Base-by-base conservation (phyloP, 2,888 invertebrate species). In the Drosophila dives region DNA sequence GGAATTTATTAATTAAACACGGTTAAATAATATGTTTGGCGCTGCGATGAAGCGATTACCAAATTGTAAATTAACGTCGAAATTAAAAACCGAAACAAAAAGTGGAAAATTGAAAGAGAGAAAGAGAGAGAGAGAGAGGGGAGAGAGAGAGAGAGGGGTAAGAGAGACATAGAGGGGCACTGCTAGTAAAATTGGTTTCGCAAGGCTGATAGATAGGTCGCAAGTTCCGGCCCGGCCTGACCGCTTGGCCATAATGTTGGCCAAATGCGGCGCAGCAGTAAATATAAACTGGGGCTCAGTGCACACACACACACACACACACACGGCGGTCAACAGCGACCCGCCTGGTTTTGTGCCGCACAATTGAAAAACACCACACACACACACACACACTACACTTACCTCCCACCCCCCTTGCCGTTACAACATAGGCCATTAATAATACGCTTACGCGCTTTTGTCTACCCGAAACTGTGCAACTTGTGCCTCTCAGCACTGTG, bases 401-500 rank as follows among this genome's bases (percentile, higher is more conserved):
- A 11, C 36, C 17, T 23, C 26, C 38, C 6, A n/a, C 7, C 23
- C 42, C 5, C 51, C 58, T 15, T 0, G 17, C 26, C 36, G 0
- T 2, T 6, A 7, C 12, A 62, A 69, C 67, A 59, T 72, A 69
- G 50, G 71, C 72, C 83, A 84, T 90, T 83, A 90, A 88, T 88
- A 88, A 88, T 88, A 83, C 90, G 90, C 87, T 88, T 88, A 88
- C 82, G 88, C 80, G 86, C 90, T 90, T 87, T 87, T 88, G 86
- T 87, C 71, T 65, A 72, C 62, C 81, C 76, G 29, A 66, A 79
- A 55, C 36, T 63, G 59, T 59, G 54, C 66, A 48, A 38, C 50
- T 36, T 50, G 8, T 45, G 36, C 40, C 48, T n/a, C 59, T 5
- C 50, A 1, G 61, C n/a, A 6, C 45, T 36, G 10, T 38, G 38